Percentiles rank a stretch among this genome's conserved stretches.
phyloP scores from a whole-genome alignment of 2,113 vertebrate species.

The Miniopterus natalensis region DNA sequence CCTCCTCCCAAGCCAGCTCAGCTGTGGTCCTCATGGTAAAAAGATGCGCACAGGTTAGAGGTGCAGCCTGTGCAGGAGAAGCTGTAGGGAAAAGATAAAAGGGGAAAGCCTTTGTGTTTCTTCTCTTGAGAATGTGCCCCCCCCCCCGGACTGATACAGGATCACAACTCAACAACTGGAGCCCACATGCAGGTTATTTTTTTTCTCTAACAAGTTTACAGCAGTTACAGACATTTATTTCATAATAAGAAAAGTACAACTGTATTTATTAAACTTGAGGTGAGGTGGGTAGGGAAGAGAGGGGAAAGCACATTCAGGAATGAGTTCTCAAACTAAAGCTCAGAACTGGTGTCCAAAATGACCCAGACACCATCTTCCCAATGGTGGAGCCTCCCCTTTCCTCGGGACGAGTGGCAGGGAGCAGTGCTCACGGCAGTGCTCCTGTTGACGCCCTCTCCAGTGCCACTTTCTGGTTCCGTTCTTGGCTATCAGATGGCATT shows the following conservation, averaged over 20 bases:
- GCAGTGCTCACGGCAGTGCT: rapidly evolving
- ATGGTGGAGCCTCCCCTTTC: background rate
- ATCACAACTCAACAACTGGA: slow-evolving; percentile 35
- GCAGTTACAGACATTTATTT: slow-evolving; percentile 86
- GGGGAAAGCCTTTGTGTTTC: background rate
- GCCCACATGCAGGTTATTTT: slow-evolving; percentile 73
- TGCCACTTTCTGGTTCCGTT: background rate
- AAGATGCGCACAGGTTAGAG: background rate
- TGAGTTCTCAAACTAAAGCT: slow-evolving; percentile 39
- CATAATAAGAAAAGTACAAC: slow-evolving; percentile 75
- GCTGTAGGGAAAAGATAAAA: background rate
- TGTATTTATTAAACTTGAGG: slow-evolving; percentile 73
- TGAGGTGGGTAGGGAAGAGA: slow-evolving; percentile 39
- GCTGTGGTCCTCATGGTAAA: slow-evolving; percentile 11
- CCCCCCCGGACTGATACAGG: slow-evolving; percentile 18
- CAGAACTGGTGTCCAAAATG: slow-evolving; percentile 27
- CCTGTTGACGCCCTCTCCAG: background rate
- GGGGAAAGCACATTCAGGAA: slow-evolving; percentile 65
- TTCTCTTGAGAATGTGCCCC: background rate
- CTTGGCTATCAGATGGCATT: background rate
- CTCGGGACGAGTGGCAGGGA: rapidly evolving
- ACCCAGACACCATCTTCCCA: background rate
- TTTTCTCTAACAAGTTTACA: slow-evolving; percentile 77
- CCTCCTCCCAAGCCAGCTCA: background rate
- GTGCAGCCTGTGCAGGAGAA: background rate